These are phyloP conservation scores for Colletes gigas DNA, from an alignment of 1,140 invertebrate species.

Conservation along the genomic window DNA sequence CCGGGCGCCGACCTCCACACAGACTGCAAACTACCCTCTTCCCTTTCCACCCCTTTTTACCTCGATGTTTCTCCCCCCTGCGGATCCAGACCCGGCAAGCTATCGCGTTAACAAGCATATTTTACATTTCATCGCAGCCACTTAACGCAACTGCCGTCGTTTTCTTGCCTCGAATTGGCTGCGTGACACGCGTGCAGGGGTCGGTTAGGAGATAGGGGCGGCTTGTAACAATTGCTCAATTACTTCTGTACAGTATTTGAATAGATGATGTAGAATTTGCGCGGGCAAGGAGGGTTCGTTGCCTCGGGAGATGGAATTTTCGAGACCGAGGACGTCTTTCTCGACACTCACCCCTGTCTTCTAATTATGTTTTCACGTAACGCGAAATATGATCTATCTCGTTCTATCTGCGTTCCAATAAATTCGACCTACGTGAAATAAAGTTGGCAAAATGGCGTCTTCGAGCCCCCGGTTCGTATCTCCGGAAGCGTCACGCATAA, in stretches of 20 bases:
- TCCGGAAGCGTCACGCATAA: background rate
- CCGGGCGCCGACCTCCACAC: slow-evolving; percentile 1
- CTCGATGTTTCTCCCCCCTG: slow-evolving; percentile 3
- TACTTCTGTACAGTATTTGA: slow-evolving; percentile 11
- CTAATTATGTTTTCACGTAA: too few species aligned
- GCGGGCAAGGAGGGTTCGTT: background rate
- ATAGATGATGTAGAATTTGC: background rate
- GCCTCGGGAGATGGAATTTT: background rate
- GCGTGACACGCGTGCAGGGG: slow-evolving; percentile 32
- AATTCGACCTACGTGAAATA: too few species aligned
- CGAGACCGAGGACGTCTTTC: too few species aligned
- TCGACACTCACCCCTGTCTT: too few species aligned
- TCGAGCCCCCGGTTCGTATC: background rate
- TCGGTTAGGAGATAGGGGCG: slow-evolving; percentile 28
- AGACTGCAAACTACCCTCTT: slow-evolving; percentile 26
- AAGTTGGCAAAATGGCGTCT: background rate
- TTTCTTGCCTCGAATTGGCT: slow-evolving; percentile 47
- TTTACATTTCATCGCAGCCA: slow-evolving; percentile 79
- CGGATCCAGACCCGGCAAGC: slow-evolving; percentile 13
- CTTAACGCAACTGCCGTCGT: slow-evolving; percentile 73
- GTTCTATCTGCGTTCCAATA: too few species aligned
- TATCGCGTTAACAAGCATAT: slow-evolving; percentile 76
- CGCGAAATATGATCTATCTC: too few species aligned
- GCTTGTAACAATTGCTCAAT: slow-evolving; percentile 36
- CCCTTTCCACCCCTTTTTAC: background rate